Conservation (phyloP, 2,888 invertebrate species). For the Kryphioiulus occultus region DNA sequence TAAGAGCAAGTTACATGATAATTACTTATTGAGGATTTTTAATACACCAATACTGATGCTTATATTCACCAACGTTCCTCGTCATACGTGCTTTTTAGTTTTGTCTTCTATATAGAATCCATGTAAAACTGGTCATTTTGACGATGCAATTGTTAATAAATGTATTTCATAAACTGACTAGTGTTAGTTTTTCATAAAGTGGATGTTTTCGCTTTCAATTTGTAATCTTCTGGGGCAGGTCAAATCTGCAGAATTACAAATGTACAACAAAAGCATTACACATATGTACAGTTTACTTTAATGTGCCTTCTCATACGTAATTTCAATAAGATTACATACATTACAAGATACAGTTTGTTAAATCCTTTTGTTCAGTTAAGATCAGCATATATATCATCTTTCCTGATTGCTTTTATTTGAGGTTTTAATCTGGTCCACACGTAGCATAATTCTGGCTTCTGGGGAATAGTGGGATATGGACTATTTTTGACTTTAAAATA, state of each 20-base stretch:
- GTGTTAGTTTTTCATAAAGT: too few relatives aligned
- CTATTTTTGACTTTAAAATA: slow-evolving; percentile 80
- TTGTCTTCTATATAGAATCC: background rate
- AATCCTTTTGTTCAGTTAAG: background rate
- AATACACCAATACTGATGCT: background rate
- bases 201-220: too few relatives aligned
- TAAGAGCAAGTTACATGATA: background rate
- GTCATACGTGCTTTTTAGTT: background rate
- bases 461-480: slow-evolving; percentile 72
- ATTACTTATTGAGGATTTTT: background rate
- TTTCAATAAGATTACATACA: background rate
- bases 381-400: slow-evolving; percentile 47
- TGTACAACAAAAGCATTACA: too few relatives aligned
- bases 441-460: slow-evolving; percentile 60
- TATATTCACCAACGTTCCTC: background rate
- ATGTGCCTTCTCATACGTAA: background rate
- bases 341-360: background rate
- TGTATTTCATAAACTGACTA: background rate
- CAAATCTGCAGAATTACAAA: too few relatives aligned
- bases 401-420: slow-evolving; percentile 58
- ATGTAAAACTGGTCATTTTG: background rate
- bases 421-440: slow-evolving; percentile 61
- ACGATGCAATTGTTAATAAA: background rate
- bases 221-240: too few relatives aligned
- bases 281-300: background rate